Percentiles rank a stretch among this genome's conserved stretches.
Evolutionary conservation across 2,888 invertebrate species (phyloP).

Genomic region (Brachyopa scutellaris): DNA sequence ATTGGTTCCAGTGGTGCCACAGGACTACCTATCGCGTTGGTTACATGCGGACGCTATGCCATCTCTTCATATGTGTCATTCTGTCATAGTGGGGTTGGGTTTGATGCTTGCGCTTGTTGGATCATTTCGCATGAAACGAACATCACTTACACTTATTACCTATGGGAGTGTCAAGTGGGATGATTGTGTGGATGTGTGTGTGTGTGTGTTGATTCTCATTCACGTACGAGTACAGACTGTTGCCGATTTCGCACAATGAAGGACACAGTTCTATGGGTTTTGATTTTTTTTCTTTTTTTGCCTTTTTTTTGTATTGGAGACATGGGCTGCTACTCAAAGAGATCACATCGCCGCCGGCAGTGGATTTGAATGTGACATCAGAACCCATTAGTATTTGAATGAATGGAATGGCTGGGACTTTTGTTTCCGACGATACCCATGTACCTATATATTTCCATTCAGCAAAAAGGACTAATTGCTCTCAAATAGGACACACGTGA

Average conservation of each 20-base stretch:
- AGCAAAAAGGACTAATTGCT: slow-evolving; percentile 59
- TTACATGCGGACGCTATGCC: slow-evolving; percentile 56
- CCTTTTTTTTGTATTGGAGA: slow-evolving; percentile 5
- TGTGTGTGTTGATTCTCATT: slow-evolving; percentile 15
- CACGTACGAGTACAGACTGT: slow-evolving; percentile 24
- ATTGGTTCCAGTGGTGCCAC: slow-evolving; percentile 66
- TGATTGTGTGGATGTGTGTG: neutral
- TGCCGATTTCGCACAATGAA: slow-evolving; percentile 43
- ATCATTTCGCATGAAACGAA: slow-evolving; percentile 69
- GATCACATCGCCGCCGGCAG: slow-evolving; percentile 46
- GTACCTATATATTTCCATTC: neutral
- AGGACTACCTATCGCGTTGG: slow-evolving; percentile 1
- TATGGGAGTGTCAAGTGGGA: slow-evolving; percentile 63
- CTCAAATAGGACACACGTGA: slow-evolving; percentile 34
- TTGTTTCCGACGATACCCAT: slow-evolving; percentile 28
- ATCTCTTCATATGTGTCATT: slow-evolving; percentile 27
- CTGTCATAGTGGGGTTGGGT: slow-evolving; percentile 25
- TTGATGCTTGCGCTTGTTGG: slow-evolving; percentile 54
- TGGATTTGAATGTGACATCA: slow-evolving; percentile 68
- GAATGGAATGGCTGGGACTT: slow-evolving; percentile 43
- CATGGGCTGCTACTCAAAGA: slow-evolving; percentile 35
- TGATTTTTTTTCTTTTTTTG: neutral
- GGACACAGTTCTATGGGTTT: slow-evolving; percentile 31
- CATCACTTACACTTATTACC: slow-evolving; percentile 72
- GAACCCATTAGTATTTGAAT: slow-evolving; percentile 63